These are phyloP conservation scores for Carabus problematicus DNA, from an alignment of 2,888 invertebrate genomes.

Conservation along the genomic window DNA sequence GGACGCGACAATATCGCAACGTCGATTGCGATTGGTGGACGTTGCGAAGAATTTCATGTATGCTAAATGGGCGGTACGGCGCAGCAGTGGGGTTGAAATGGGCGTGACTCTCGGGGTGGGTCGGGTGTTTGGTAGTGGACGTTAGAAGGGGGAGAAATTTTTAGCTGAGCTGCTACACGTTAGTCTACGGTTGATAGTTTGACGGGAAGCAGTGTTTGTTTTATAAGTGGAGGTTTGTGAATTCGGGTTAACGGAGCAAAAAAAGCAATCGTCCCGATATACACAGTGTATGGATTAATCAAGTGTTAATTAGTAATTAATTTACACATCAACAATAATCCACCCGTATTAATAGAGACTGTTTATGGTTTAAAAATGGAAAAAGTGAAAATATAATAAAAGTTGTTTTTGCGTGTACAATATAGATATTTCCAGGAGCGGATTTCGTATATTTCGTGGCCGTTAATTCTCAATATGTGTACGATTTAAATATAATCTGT, in stretches of 20 bases:
- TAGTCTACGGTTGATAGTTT: conserved; percentile 47
- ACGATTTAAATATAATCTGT: background rate
- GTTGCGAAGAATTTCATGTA: conserved; percentile 26
- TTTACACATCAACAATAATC: too few relatives aligned
- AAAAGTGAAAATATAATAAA: too few relatives aligned
- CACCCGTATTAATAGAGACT: too few relatives aligned
- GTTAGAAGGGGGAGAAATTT: conserved; percentile 53
- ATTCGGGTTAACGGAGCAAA: background rate
- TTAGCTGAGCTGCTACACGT: conserved; percentile 49
- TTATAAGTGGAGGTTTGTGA: conserved; percentile 8
- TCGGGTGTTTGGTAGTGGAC: conserved; percentile 24
- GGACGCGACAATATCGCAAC: background rate
- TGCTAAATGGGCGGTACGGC: conserved; percentile 7
- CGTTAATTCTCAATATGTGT: background rate
- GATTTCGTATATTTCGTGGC: too few relatives aligned
- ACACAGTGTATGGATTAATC: background rate
- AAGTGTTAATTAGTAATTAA: background rate
- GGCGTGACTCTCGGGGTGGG: conserved; percentile 50
- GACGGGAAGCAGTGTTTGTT: conserved; percentile 26
- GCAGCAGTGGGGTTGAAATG: conserved; percentile 39
- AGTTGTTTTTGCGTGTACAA: too few relatives aligned
- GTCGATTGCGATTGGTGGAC: conserved; percentile 1
- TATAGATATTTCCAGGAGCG: too few relatives aligned
- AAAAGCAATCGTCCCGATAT: background rate
- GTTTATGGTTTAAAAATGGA: background rate